Evolutionary conservation across 2,113 vertebrate genomes (phyloP).

Genomic region (Merops nubicus): DNA sequence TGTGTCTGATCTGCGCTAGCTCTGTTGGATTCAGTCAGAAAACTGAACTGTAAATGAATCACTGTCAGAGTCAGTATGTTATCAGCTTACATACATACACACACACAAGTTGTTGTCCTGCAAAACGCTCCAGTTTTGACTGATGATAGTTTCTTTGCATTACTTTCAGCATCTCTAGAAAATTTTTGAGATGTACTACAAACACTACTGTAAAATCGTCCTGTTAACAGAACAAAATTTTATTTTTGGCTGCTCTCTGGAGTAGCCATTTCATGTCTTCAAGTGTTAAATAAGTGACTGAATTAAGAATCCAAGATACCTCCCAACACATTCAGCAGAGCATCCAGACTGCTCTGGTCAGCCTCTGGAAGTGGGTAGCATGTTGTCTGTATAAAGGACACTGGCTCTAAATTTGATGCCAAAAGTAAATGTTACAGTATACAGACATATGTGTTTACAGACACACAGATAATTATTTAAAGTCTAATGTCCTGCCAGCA

Average conservation of each 20-base stretch:
- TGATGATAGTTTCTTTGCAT: not conserved
- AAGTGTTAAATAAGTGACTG: not conserved
- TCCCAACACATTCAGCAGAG: not conserved
- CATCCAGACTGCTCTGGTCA: not conserved
- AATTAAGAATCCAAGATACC: not conserved
- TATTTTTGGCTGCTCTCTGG: not conserved
- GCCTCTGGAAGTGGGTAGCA: not conserved
- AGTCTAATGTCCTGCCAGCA: not conserved
- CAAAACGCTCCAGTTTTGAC: not conserved
- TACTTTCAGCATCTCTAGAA: not conserved
- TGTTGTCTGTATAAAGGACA: not conserved
- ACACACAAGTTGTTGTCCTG: not conserved
- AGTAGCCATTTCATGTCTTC: not conserved
- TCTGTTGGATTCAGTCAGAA: not conserved
- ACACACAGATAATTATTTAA: not conserved
- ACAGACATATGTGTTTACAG: not conserved
- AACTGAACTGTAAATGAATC: not conserved
- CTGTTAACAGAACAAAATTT: not conserved
- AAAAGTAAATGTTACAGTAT: not conserved
- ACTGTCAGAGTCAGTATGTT: not conserved
- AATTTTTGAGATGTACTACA: not conserved
- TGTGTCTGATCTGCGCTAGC: not conserved
- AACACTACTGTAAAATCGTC: not conserved
- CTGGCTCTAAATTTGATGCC: not conserved
- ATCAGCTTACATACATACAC: not conserved